Evolutionary conservation across 1,140 invertebrate genomes (phyloP).

Genomic region (Sinella curviseta): DNA sequence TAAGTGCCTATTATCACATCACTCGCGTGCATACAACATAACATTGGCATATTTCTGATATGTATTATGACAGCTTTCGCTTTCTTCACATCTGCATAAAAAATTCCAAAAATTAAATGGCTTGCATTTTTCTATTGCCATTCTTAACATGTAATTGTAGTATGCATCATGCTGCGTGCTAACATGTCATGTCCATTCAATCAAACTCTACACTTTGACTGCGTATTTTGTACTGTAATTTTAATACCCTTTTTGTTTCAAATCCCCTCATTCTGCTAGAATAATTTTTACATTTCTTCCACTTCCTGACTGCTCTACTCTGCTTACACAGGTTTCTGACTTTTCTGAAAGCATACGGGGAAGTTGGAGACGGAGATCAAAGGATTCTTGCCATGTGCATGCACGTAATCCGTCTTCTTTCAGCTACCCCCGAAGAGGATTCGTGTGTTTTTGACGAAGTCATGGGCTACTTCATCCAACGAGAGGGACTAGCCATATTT

Average conservation of each 20-base stretch:
- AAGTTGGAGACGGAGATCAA: not conserved
- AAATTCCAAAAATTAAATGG: no score
- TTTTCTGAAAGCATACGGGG: not conserved
- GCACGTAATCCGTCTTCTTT: not conserved
- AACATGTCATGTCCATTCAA: no score
- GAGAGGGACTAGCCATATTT: not conserved
- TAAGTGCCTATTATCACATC: not conserved
- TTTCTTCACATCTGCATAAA: not conserved
- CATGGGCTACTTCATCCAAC: not conserved
- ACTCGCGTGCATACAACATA: not conserved
- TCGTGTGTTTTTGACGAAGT: not conserved
- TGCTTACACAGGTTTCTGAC: not conserved
- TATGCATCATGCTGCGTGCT: no score
- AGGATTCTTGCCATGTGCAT: not conserved
- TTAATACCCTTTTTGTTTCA: not conserved
- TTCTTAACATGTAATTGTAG: no score
- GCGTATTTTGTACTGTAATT: not conserved
- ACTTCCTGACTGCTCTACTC: not conserved
- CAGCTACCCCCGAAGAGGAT: not conserved
- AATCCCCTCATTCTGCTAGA: not conserved
- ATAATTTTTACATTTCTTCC: not conserved
- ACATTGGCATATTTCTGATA: no score
- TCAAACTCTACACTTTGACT: no score
- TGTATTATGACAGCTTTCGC: no score
- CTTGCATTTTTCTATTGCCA: no score